Evolutionary conservation across 2,113 vertebrate genomes (phyloP), one percentile per base, ranked within the genome.

Genomic region (Oophaga pumilio): DNA sequence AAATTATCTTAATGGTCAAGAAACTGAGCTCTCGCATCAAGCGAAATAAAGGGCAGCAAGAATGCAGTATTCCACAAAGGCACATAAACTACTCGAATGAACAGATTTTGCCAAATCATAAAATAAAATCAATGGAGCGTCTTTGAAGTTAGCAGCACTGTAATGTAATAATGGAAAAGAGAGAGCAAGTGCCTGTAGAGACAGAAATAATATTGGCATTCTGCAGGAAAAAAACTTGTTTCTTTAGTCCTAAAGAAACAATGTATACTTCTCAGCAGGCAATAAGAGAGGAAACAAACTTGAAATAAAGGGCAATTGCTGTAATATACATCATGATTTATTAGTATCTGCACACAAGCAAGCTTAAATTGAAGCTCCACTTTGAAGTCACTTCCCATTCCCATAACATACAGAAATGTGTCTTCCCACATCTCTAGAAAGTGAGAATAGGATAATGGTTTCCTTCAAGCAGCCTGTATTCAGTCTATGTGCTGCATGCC

Each of bases 121-220:
- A 87, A 87, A 87, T 64, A 87, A 87, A 87, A 83, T 87, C 86
- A 87, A 87, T 87, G 86, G 79, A 62, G 24, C 56, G 56, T 60
- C 86, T 82, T 64, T 82, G 86, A 87, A 87, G 86, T 87, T 87
- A 83, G 86, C 56, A 87, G 86, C 28, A 18, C 68, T 83, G 56
- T 76, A 76, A 87, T 87, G 79, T 82, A 83, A 83, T 87, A 82
- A 87, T 18, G 9, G 53, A 66, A 49, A 76, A 87, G 52, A 74
- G 69, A 83, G 59, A 87, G 86, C 79, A 87, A 87, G 56, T 87
- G 69, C 56, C 86, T 82, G 28, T 82, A 76, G 86, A 82, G 79
- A 76, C 57, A 60, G 64, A 68, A 71, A 81, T 56, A 87, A 73
- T 87, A 81, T 81, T 82, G 85, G 77, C 53, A 60, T 87, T 73